These are phyloP conservation scores for Pica pica DNA, from an alignment of 2,113 vertebrate species.

Conservation along the genomic window DNA sequence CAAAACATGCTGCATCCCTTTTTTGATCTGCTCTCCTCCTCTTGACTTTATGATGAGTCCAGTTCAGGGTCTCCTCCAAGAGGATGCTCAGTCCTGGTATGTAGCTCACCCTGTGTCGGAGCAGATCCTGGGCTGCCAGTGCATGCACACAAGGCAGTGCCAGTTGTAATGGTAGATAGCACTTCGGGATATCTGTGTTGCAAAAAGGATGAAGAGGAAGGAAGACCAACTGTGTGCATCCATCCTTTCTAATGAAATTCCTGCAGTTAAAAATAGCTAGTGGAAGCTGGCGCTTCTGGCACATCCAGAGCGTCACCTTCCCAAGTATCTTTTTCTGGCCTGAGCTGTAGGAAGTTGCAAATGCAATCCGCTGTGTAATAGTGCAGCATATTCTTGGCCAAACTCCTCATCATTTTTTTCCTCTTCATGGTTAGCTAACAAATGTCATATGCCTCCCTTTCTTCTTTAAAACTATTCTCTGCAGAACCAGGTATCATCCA, in stretches of 20 bases:
- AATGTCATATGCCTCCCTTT: background rate
- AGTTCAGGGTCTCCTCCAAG: background rate
- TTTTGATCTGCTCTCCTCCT: background rate
- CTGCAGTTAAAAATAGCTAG: conserved; percentile 37
- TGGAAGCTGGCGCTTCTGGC: conserved; percentile 48
- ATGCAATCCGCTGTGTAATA: conserved; percentile 39
- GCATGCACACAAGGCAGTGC: background rate
- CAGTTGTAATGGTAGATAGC: background rate
- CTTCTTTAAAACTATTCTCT: background rate
- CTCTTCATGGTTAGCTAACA: background rate
- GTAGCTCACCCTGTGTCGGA: background rate
- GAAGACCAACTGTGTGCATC: conserved; percentile 23
- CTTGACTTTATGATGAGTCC: background rate
- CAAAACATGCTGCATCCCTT: background rate
- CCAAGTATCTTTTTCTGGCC: conserved; percentile 58
- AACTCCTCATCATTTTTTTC: background rate
- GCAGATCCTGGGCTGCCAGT: background rate
- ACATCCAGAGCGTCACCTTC: conserved; percentile 50
- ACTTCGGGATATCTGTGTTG: background rate
- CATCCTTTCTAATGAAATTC: conserved; percentile 39
- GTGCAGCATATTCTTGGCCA: conserved; percentile 39
- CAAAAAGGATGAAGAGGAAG: conserved; percentile 8
- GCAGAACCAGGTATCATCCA: background rate
- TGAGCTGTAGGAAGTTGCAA: conserved; percentile 50
- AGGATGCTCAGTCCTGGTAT: background rate